Percentiles rank a stretch among this genome's conserved stretches.
phyloP scores from a whole-genome alignment of 2,797 vertebrate species.

The Erethizon dorsatum region DNA sequence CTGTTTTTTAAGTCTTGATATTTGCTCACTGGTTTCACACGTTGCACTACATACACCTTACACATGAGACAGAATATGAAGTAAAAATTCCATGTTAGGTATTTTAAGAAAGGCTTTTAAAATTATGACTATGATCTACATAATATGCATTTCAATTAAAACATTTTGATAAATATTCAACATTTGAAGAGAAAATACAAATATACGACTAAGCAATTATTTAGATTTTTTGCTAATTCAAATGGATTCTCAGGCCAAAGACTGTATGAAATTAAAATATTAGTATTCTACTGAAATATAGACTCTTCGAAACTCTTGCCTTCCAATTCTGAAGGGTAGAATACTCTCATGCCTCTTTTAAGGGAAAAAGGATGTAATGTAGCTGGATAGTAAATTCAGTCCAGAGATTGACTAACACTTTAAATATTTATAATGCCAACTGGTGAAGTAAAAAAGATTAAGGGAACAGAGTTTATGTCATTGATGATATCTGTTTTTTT shows the following conservation, averaged over 20 bases:
- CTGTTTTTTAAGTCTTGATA: not conserved
- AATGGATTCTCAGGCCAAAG: constrained; percentile 39
- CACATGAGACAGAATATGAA: constrained; percentile 48
- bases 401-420: constrained; percentile 24
- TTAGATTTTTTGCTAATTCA: constrained; percentile 49
- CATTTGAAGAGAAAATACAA: constrained; percentile 59
- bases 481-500: not conserved
- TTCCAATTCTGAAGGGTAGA: constrained; percentile 57
- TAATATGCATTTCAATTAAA: constrained; percentile 63
- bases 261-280: constrained; percentile 68
- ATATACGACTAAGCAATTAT: constrained; percentile 26
- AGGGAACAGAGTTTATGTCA: constrained; percentile 42
- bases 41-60: not conserved
- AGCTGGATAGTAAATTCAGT: constrained; percentile 22
- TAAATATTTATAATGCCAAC: constrained; percentile 72
- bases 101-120: constrained; percentile 69
- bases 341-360: constrained; percentile 35
- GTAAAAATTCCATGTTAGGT: constrained; percentile 32
- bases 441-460: constrained; percentile 35
- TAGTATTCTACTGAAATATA: constrained; percentile 45
- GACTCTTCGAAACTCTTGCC: constrained; percentile 66
- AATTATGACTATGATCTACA: not conserved
- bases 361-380: constrained; percentile 51
- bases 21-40: constrained; percentile 23
- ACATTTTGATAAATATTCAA: constrained; percentile 50